Evolutionary conservation across 2,888 invertebrate genomes (phyloP).

Genomic region (Pollenia amentaria): DNA sequence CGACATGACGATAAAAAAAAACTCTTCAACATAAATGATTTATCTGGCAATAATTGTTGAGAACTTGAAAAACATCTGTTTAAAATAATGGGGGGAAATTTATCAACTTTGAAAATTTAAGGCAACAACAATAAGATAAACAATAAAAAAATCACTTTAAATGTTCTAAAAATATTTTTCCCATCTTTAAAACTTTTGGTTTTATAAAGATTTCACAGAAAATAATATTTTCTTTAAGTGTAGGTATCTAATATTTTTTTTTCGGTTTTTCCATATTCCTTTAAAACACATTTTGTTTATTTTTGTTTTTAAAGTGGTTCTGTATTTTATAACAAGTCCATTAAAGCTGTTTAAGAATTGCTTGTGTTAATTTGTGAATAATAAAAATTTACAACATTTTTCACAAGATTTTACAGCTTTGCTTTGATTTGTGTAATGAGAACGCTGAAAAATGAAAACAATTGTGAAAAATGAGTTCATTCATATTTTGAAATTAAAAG

Average conservation of each 20-base stretch:
- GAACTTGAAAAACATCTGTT: conserved; percentile 54
- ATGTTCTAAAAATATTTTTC: too few relatives aligned
- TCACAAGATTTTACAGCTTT: conserved; percentile 42
- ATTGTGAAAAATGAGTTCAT: conserved; percentile 3
- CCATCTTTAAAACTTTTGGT: too few relatives aligned
- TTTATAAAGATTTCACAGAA: too few relatives aligned
- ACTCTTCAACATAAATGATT: conserved; percentile 27
- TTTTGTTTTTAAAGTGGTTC: conserved; percentile 8
- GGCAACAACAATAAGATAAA: conserved; percentile 2
- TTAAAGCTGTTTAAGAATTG: conserved; percentile 42
- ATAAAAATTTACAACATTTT: conserved; percentile 29
- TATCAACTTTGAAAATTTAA: conserved; percentile 26
- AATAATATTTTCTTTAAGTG: too few relatives aligned
- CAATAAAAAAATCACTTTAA: conserved; percentile 16
- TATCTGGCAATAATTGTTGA: conserved; percentile 55
- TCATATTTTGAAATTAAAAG: conserved; percentile 5
- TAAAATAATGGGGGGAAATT: conserved; percentile 21
- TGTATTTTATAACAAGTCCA: conserved; percentile 47
- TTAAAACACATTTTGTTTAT: conserved; percentile 23
- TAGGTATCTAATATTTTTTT: background rate
- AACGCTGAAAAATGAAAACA: conserved; percentile 22
- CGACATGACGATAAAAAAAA: conserved; percentile 50
- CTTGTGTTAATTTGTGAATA: conserved; percentile 57
- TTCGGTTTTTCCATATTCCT: background rate
- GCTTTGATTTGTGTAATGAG: conserved; percentile 22